Evolutionary conservation across 2,888 invertebrate genomes (phyloP), one percentile per base, ranked within the genome.

Genomic region (Torymus tubicola): DNA sequence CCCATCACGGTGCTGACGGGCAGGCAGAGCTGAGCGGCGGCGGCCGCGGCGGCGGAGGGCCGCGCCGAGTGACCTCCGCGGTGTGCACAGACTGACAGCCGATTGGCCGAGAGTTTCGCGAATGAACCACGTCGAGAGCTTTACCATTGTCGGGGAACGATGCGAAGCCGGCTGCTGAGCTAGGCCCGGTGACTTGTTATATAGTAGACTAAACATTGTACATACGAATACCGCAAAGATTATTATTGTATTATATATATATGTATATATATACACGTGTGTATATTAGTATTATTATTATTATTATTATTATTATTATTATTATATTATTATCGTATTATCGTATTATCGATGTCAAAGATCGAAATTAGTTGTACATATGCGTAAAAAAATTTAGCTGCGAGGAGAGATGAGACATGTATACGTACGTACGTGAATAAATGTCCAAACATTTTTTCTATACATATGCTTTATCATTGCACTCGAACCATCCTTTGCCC

Each of bases 1-100:
- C 90, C 90, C 0, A 90, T 90, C 74, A 90, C 90, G 14, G 89
- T 90, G 8, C 86, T 90, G 2, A 90, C 90, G 14, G 90, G 89
- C 0, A 85, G 90, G 18, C 90, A 89, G 24, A 90, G 90, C 78
- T 90, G 89, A 90, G 87, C 14, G 14, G 0, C 11, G 52, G 1
- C 42, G 14, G 11, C 4, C 31, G 31, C 72, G 14, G 21, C 68
- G 5, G 14, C 31, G 2, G 31, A 3, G 31, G 31, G 31, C 31
- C 31, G 31, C 31, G 31, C 31, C 52, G 65, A 50, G 65, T 52
- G 65, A 65, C 52, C n/a, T 65, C n/a, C 18, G 18, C 13, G 52
- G 12, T 52, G 52, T 12, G 16, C 12, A 16, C 2, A 21, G 4
- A 57, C 31, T 55, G 24, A 31, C 11, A 14, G 14, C 5, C 63